Base-by-base conservation (phyloP, 1,140 invertebrate species). In the Drosophila jambulina region DNA sequence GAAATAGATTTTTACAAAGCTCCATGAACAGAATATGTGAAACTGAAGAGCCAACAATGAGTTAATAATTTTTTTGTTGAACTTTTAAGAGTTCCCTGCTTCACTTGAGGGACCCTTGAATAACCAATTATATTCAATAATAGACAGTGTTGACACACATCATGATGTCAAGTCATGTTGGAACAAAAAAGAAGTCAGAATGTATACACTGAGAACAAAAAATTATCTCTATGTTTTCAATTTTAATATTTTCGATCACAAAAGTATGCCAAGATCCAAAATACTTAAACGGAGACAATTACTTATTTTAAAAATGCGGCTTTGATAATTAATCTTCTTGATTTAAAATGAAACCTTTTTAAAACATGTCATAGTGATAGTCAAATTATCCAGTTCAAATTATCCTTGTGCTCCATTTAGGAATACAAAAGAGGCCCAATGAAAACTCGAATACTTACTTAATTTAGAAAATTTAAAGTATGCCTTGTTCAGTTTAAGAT, bases 131-230 rank as follows among this genome's bases (percentile, higher is more conserved):
- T 63, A 53, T 57, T 67, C 72, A 43, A 23, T 38, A 58, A 53
- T 49, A 21, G 40, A 34, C 29, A 62, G 19, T 60, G 45, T 80
- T 77, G 53, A 77, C 74, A 77, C 34, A 78, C 75, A 77, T 77
- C 36, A 64, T 48, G 38, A 21, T 34, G 56, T 21, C 29, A 49
- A 69, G 62, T 77, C 72, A 68, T 38, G 61, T n/a, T 43, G 8
- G 6, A 15, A 3, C 5, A 13, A 15, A 51, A 51, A 13, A 19
- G 10, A 51, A 51, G 46, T 10, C 15, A 2, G 6, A 48, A 27
- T 27, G 3, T 9, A n/a, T n/a, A 27, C 46, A 48, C 45, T 48
- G 23, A 17, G 1, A 25, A 48, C 9, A 48, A 9, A 48, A 17
- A 25, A 17, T 3, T 9, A 13, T 21, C 12, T 43, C 0, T 10